Percentiles rank a stretch among this genome's conserved stretches.
These are phyloP conservation scores for Babylonia areolata DNA, from an alignment of 1,140 invertebrate genomes.

Conservation along the genomic window DNA sequence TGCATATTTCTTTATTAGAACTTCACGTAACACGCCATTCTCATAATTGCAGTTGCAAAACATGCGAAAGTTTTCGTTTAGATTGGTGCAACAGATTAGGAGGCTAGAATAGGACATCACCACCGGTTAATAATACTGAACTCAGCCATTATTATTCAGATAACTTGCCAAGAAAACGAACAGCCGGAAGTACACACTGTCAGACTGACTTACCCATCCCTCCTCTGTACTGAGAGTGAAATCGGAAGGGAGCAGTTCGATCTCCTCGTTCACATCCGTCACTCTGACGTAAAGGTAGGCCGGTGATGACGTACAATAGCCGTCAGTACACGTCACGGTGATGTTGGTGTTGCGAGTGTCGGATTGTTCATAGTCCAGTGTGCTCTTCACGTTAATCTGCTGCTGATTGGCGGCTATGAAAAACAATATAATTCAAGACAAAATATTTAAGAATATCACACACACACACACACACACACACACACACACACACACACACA, in stretches of 20 bases:
- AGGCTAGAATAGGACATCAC: too few species aligned
- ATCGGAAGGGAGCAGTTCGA: conserved; percentile 36
- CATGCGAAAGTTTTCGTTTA: too few species aligned
- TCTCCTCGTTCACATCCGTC: conserved; percentile 47
- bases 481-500: conserved; percentile 49
- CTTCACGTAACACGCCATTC: too few species aligned
- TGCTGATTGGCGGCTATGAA: background rate
- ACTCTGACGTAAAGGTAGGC: conserved; percentile 46
- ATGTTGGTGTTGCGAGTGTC: conserved; percentile 42
- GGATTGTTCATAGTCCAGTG: conserved; percentile 47
- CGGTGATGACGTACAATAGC: conserved; percentile 38
- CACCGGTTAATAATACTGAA: too few species aligned
- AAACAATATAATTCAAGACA: background rate
- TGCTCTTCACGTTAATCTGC: conserved; percentile 25
- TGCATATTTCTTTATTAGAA: too few species aligned
- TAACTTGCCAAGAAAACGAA: too few species aligned
- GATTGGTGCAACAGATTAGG: too few species aligned
- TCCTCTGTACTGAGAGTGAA: conserved; percentile 43
- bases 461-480: conserved; percentile 39
- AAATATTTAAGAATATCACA: too few species aligned
- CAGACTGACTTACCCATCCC: conserved; percentile 34
- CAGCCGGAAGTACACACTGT: too few species aligned
- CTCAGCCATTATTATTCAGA: too few species aligned
- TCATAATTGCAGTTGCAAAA: too few species aligned
- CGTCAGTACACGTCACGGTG: conserved; percentile 46